Percentiles rank a stretch among this genome's conserved stretches.
phyloP scores from a whole-genome alignment of 2,888 invertebrate species.

The Conus canariensis region DNA sequence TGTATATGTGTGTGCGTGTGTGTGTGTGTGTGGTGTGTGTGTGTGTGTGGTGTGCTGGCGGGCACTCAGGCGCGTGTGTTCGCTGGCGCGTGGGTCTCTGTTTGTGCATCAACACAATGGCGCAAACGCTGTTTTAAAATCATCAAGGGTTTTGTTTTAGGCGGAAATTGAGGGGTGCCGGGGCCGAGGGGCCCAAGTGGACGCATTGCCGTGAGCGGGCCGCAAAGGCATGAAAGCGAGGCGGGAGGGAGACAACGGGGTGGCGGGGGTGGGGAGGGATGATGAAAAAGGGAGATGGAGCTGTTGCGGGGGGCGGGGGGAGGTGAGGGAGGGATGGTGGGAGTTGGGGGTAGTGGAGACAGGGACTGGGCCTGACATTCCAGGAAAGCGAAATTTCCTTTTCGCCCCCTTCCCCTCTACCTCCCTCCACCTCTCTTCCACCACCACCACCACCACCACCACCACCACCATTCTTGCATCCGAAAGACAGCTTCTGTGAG shows the following conservation, averaged over 20 bases:
- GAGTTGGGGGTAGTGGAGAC: too few species aligned
- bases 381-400: too few species aligned
- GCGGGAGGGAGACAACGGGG: background rate
- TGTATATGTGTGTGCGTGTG: background rate
- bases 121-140: constrained; percentile 15
- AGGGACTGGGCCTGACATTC: too few species aligned
- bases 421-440: too few species aligned
- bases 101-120: constrained; percentile 19
- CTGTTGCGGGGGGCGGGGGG: background rate
- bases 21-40: constrained; percentile 22
- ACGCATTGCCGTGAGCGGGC: too few species aligned
- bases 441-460: too few species aligned
- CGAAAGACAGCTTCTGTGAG: too few species aligned
- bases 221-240: background rate
- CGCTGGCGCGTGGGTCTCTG: background rate
- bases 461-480: too few species aligned
- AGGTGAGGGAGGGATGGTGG: too few species aligned
- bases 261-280: background rate
- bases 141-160: constrained; percentile 13
- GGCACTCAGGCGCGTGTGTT: background rate
- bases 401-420: too few species aligned
- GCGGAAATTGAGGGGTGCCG: constrained; percentile 16
- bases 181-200: background rate
- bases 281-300: background rate
- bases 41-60: background rate